Percentiles rank a stretch among this genome's conserved stretches.
These are phyloP conservation scores for Eupithecia inturbata DNA, from an alignment of 2,888 invertebrate genomes.

Conservation along the genomic window DNA sequence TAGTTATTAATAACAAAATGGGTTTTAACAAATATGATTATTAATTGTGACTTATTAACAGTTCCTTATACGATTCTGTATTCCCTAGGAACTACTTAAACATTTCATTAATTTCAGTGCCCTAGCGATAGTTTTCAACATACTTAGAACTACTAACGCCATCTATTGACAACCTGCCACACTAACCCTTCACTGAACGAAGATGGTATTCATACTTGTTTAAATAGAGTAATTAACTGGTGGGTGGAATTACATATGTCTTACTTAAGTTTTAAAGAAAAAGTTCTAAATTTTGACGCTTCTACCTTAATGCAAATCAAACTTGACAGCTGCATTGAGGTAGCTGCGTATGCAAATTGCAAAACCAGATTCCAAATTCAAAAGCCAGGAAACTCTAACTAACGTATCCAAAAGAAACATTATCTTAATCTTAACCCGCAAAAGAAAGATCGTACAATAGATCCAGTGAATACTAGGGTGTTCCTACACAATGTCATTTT, in stretches of 20 bases:
- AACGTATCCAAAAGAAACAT: slow-evolving; percentile 48
- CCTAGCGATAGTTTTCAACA: not conserved
- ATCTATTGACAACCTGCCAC: slow-evolving; percentile 14
- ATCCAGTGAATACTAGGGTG: slow-evolving; percentile 70
- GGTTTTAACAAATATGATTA: no score
- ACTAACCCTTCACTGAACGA: slow-evolving; percentile 7
- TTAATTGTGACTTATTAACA: no score
- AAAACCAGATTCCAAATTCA: slow-evolving; percentile 9
- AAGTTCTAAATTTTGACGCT: no score
- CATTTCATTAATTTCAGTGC: not conserved
- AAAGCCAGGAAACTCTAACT: slow-evolving; percentile 32
- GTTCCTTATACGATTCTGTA: no score
- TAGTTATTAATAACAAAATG: no score
- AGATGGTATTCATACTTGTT: not conserved
- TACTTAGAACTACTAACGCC: slow-evolving; percentile 33
- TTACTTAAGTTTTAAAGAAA: no score
- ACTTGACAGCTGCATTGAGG: not conserved
- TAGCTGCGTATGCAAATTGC: not conserved
- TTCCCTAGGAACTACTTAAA: no score
- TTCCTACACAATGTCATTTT: slow-evolving; percentile 74
- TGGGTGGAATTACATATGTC: no score
- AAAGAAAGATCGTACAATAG: slow-evolving; percentile 74
- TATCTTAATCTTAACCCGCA: slow-evolving; percentile 60
- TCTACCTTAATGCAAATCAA: not conserved
- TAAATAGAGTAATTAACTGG: no score